A percentile compares a stretch with the other conserved stretches of the same genome.
These are phyloP conservation scores for Hemithea aestivaria DNA, from an alignment of 2,888 invertebrate species.

Conservation along the genomic window DNA sequence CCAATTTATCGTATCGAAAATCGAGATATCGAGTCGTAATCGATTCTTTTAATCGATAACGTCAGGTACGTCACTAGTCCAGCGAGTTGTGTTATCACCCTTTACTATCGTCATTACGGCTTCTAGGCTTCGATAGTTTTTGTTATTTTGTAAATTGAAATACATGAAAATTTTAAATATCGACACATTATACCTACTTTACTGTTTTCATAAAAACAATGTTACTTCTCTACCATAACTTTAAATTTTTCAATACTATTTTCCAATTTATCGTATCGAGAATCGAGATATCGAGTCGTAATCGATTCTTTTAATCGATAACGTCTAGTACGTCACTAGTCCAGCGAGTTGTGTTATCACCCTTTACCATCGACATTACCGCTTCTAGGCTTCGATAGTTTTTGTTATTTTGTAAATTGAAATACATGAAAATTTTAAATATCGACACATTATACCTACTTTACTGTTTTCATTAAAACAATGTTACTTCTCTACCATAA, in stretches of 20 bases:
- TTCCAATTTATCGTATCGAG: conserved; percentile 57
- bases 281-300: conserved; percentile 60
- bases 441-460: too few species aligned
- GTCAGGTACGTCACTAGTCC: conserved; percentile 71
- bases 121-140: conserved; percentile 18
- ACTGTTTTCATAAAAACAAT: not conserved
- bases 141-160: conserved; percentile 25
- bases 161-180: too few species aligned
- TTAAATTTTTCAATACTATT: conserved; percentile 27
- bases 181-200: too few species aligned
- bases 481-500: conserved; percentile 7
- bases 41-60: conserved; percentile 69
- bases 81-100: conserved; percentile 63
- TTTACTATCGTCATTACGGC: conserved; percentile 62
- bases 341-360: conserved; percentile 64
- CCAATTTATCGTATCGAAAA: conserved; percentile 60
- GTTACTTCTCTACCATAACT: conserved; percentile 11
- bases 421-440: conserved; percentile 31
- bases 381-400: conserved; percentile 17
- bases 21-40: conserved; percentile 58
- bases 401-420: conserved; percentile 25
- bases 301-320: conserved; percentile 71
- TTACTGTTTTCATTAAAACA: not conserved
- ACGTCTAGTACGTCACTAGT: conserved; percentile 70
- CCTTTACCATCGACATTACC: conserved; percentile 65